These are phyloP conservation scores for Epinephelus moara DNA, from an alignment of 2,113 vertebrate species.

Conservation along the genomic window DNA sequence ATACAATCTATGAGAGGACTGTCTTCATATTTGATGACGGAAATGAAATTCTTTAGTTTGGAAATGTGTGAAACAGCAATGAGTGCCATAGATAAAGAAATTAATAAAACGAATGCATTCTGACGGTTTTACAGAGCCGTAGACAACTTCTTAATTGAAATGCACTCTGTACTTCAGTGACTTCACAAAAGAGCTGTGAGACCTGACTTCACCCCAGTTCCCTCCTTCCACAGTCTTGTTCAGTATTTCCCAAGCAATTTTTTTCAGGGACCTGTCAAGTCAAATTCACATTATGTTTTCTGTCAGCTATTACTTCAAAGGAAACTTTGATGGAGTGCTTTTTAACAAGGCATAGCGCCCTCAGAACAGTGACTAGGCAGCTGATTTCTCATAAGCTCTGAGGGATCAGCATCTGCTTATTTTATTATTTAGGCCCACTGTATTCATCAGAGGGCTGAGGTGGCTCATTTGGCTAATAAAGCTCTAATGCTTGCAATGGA, in stretches of 20 bases:
- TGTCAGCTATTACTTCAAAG: conserved; percentile 78
- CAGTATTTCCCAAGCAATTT: conserved; percentile 58
- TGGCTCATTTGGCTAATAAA: conserved; percentile 54
- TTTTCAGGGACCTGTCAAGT: conserved; percentile 57
- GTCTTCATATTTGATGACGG: conserved; percentile 34
- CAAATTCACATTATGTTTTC: conserved; percentile 71
- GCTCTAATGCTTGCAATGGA: neutral
- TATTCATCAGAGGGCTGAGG: conserved; percentile 30
- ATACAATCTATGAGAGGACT: conserved; percentile 15
- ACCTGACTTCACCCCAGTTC: conserved; percentile 52
- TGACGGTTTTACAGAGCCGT: conserved; percentile 3
- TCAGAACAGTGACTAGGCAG: conserved; percentile 53
- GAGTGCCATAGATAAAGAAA: conserved; percentile 13
- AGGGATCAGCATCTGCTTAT: conserved; percentile 29
- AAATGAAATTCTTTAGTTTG: conserved; percentile 44
- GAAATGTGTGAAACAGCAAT: conserved; percentile 20
- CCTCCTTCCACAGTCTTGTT: conserved; percentile 34
- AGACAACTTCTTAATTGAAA: conserved; percentile 40
- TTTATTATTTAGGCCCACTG: conserved; percentile 45
- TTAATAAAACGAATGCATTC: conserved; percentile 21
- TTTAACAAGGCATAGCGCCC: conserved; percentile 70
- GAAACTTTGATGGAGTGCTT: conserved; percentile 74
- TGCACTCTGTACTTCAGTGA: conserved; percentile 2
- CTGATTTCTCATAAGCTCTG: conserved; percentile 50
- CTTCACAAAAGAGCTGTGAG: conserved; percentile 32